phyloP scores from a whole-genome alignment of 2,797 vertebrate species.

The Champsocephalus gunnari region DNA sequence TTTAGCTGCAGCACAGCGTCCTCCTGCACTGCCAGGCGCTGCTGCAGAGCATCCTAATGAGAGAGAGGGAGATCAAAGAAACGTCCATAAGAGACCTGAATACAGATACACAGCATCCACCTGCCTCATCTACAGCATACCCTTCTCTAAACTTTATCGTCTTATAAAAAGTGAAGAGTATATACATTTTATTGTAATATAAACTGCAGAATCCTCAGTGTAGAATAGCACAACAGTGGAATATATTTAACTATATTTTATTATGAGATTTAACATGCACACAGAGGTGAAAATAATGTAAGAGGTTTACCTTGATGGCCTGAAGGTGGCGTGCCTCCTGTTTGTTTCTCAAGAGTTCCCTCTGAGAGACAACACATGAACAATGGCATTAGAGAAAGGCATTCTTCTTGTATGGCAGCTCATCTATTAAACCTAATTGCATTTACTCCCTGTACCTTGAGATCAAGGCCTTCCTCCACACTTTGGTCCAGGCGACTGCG shows the following conservation, averaged over 20 bases:
- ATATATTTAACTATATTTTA: conserved; percentile 40
- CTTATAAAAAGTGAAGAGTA: neutral
- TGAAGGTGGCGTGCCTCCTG: conserved; percentile 96
- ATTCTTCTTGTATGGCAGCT: conserved; percentile 27
- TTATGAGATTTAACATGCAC: conserved; percentile 49
- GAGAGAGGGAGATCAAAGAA: conserved; percentile 63
- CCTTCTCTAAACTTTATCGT: conserved; percentile 10
- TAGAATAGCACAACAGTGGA: neutral
- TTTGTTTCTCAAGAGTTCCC: conserved; percentile 95
- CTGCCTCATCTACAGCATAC: conserved; percentile 20
- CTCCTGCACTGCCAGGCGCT: conserved; percentile 94
- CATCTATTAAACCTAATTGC: conserved; percentile 65
- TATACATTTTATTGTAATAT: neutral
- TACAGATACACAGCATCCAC: conserved; percentile 43
- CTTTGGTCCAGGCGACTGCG: conserved; percentile 97
- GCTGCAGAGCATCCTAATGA: conserved; percentile 95
- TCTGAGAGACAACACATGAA: conserved; percentile 81
- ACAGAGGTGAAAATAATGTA: conserved; percentile 31
- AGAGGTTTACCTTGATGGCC: conserved; percentile 93
- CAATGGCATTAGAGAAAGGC: conserved; percentile 38
- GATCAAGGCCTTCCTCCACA: conserved; percentile 93
- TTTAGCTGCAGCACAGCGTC: conserved; percentile 94
- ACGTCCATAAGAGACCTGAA: conserved; percentile 46
- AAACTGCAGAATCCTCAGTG: conserved; percentile 23
- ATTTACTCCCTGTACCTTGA: conserved; percentile 89